Base-by-base conservation (phyloP, 2,888 invertebrate genomes). In the Cyclophora albipunctata region DNA sequence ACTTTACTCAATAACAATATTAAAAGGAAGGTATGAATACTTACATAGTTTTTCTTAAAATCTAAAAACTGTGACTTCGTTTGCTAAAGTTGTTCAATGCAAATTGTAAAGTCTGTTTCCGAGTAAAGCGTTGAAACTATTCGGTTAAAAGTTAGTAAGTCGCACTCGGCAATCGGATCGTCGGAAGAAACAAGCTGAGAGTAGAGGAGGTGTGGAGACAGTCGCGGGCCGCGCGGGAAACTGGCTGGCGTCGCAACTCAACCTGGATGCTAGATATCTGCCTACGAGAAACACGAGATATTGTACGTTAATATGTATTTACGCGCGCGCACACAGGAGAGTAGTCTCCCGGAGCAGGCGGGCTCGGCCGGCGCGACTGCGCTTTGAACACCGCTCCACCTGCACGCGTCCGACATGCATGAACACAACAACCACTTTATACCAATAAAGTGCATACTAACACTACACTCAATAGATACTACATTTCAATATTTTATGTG, bases 331-430 rank as follows among this genome's bases (percentile, higher is more conserved):
- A 52, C 35, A 33, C 48, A 33, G 45, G 43, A 33, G 7, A 20
- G 4, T 20, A 33, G 4, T 34, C 43, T 43, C 20, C 34, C 34
- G 37, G 37, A 5, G 37, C 67, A 37, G 37, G 37, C 37, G 37
- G 5, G 6, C 43, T 7, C 43, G 4, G 34, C 33, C 5, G 20
- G 33, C 67, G 60, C 62, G 62, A 55, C 46, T 49, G 53, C 43
- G 33, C 43, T 43, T 43, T 43, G 34, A 60, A 67, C 59, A 63
- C 57, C 63, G 64, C 61, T 58, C 66, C 34, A 7, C 43, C 33
- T 34, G 43, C 43, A 43, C 33, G 6, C 34, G 5, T 20, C 43
- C 4, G 20, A 43, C 43, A 43, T 4, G 3, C 43, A 34, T 42
- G 5, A 7, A 33, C 33, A 43, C 4, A 34, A 43, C 33, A 33